Conservation (phyloP, 2,113 vertebrate species). For the Desmodus rotundus region DNA sequence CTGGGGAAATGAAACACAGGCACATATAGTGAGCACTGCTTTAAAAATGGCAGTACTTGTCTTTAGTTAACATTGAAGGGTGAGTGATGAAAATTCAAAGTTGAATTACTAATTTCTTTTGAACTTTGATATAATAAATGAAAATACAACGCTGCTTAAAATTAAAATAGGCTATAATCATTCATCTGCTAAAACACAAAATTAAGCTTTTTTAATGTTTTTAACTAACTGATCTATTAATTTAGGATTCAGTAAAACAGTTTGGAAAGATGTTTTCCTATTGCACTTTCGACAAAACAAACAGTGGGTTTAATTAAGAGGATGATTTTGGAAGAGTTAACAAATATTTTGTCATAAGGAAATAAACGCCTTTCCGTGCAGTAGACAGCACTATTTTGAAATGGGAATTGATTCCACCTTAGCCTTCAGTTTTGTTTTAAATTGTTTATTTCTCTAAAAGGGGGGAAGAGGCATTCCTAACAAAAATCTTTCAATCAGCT, state of each 20-base stretch:
- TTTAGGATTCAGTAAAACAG: background rate
- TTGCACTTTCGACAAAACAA: conserved; percentile 6
- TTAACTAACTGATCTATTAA: conserved; percentile 1
- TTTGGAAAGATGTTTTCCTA: conserved; percentile 6
- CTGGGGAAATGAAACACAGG: background rate
- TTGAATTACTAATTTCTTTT: conserved; percentile 10
- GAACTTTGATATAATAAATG: background rate
- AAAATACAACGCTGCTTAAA: background rate
- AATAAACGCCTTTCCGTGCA: conserved; percentile 23
- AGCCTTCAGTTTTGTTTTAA: conserved; percentile 35
- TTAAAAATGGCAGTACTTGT: background rate
- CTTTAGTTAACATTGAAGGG: background rate
- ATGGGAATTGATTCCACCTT: background rate
- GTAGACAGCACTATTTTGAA: background rate
- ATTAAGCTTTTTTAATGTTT: background rate
- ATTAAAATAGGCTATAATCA: background rate
- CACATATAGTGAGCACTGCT: background rate
- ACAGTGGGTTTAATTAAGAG: conserved; percentile 16
- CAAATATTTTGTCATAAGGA: conserved; percentile 39
- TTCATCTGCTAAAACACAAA: conserved; percentile 5
- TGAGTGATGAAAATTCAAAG: background rate
- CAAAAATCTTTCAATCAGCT: conserved; percentile 28
- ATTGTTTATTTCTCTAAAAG: conserved; percentile 60
- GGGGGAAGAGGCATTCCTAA: background rate
- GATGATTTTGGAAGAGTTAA: background rate